phyloP scores from a whole-genome alignment of 2,797 vertebrate genomes.

The Gobionotothen gibberifrons region DNA sequence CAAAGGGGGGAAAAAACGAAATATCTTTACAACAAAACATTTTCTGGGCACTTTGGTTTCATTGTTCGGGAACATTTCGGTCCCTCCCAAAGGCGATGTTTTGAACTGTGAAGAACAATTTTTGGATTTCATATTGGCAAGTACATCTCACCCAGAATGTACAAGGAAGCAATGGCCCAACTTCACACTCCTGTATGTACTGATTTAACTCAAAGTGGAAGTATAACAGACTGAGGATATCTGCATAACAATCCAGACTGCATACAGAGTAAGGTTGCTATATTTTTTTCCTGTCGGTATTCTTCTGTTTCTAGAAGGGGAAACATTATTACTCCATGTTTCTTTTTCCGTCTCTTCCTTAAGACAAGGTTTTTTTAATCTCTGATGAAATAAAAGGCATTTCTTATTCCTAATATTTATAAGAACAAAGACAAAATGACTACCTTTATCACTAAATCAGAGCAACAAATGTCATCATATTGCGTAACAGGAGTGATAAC shows the following conservation, averaged over 20 bases:
- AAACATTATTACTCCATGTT: too few species aligned
- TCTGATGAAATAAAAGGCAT: background rate
- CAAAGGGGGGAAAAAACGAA: slow-evolving; percentile 31
- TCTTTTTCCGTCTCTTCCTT: too few species aligned
- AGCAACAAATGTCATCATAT: slow-evolving; percentile 7
- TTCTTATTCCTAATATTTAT: background rate
- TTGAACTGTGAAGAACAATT: slow-evolving; percentile 39
- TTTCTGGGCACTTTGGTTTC: slow-evolving; percentile 58
- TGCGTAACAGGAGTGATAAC: background rate
- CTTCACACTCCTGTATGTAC: slow-evolving; percentile 5
- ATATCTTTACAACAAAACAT: slow-evolving; percentile 54
- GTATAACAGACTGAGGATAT: background rate
- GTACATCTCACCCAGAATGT: slow-evolving; percentile 26
- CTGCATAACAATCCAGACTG: background rate
- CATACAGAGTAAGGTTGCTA: background rate
- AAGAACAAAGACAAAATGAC: background rate
- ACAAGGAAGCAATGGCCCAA: slow-evolving; percentile 16
- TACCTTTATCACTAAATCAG: background rate
- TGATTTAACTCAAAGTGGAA: slow-evolving; percentile 4
- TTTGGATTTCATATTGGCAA: slow-evolving; percentile 44
- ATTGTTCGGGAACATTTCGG: slow-evolving; percentile 55
- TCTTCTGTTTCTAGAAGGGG: too few species aligned
- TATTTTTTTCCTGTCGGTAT: background rate
- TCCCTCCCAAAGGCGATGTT: slow-evolving; percentile 48
- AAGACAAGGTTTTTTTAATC: too few species aligned